Percentiles rank a stretch among this genome's conserved stretches.
Evolutionary conservation across 2,888 invertebrate species (phyloP).

Genomic region (Villa cingulata): DNA sequence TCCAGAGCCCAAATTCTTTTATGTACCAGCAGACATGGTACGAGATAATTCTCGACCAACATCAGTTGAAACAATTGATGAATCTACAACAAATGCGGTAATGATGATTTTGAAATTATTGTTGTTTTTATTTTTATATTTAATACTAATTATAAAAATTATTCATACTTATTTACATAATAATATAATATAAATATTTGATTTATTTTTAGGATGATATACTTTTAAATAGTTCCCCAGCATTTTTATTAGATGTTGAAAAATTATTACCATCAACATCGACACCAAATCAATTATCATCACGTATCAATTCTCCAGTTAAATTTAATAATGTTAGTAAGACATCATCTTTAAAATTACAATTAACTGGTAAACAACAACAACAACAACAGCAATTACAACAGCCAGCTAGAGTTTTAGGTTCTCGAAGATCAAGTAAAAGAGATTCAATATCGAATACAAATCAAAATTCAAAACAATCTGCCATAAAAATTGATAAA

Average conservation of each 20-base stretch:
- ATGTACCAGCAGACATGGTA: conserved; percentile 49
- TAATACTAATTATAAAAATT: no score
- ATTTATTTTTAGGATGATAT: conserved; percentile 7
- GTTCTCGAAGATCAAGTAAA: conserved; percentile 7
- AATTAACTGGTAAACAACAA: no score
- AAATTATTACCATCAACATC: conserved; percentile 5
- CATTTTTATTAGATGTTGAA: background rate
- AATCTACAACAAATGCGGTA: conserved; percentile 18
- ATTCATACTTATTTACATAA: no score
- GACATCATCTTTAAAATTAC: background rate
- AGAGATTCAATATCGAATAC: conserved; percentile 6
- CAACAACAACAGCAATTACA: background rate
- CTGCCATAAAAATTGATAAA: background rate
- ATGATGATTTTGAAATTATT: background rate
- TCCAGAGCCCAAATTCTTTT: conserved; percentile 68
- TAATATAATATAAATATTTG: no score
- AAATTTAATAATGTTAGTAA: background rate
- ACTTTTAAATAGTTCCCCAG: conserved; percentile 4
- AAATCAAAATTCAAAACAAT: background rate
- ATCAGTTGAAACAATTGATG: conserved; percentile 34
- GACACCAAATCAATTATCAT: conserved; percentile 3
- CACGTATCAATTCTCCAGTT: background rate
- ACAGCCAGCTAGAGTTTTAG: conserved; percentile 1
- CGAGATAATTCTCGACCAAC: conserved; percentile 33
- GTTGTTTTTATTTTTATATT: background rate